Percentiles rank a stretch among this genome's conserved stretches.
Evolutionary conservation across 1,140 invertebrate species (phyloP).

Genomic region (Papilio glaucus): DNA sequence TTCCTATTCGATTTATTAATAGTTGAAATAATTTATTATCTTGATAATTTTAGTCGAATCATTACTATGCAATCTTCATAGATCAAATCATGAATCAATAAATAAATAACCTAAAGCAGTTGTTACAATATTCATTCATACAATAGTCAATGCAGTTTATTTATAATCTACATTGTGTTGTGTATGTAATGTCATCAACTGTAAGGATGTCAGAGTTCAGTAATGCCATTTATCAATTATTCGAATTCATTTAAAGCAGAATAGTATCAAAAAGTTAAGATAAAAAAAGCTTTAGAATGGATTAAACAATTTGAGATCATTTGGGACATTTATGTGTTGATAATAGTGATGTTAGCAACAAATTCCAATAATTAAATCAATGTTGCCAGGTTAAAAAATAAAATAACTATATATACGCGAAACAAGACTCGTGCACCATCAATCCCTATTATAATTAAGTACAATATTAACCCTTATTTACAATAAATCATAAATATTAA

Average conservation of each 20-base stretch:
- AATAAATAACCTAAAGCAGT: too few species aligned
- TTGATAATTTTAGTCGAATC: not conserved
- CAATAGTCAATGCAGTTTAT: not conserved
- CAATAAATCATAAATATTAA: constrained; percentile 72
- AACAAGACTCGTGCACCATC: constrained; percentile 46
- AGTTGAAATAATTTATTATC: too few species aligned
- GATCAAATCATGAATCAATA: not conserved
- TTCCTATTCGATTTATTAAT: not conserved
- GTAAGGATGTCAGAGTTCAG: not conserved
- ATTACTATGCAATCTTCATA: not conserved
- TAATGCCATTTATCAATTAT: too few species aligned
- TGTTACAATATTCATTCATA: not conserved
- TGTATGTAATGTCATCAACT: not conserved
- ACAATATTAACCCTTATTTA: constrained; percentile 79
- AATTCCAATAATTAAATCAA: not conserved
- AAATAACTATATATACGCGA: not conserved
- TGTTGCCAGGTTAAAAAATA: constrained; percentile 26
- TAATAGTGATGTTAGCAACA: constrained; percentile 18
- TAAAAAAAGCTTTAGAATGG: not conserved
- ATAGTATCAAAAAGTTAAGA: not conserved
- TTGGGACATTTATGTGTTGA: not conserved
- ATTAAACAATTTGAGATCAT: constrained; percentile 31
- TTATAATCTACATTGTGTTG: not conserved
- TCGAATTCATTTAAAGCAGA: too few species aligned
- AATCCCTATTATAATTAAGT: constrained; percentile 72